Conservation (phyloP, 2,888 invertebrate genomes). For the Himalopsyche tibetana region DNA sequence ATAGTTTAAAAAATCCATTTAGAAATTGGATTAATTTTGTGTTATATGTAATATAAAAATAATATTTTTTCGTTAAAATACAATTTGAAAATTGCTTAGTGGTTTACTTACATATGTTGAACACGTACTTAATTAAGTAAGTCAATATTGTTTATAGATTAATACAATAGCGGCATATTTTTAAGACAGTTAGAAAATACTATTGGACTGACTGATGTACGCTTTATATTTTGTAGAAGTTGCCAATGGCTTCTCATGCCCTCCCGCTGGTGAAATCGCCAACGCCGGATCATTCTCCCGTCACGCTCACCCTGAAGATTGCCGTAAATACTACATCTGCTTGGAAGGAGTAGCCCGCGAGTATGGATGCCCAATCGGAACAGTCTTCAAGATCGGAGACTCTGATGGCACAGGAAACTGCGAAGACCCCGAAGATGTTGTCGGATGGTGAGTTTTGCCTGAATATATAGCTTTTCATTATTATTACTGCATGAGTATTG, state of each 20-base stretch:
- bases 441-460: slow-evolving; percentile 87
- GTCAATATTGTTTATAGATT: no score
- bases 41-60: no score
- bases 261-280: slow-evolving; percentile 88
- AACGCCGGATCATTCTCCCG: slow-evolving; percentile 94
- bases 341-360: slow-evolving; percentile 93
- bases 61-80: no score
- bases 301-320: slow-evolving; percentile 95
- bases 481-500: no score
- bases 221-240: slow-evolving; percentile 81
- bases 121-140: no score
- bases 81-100: no score
- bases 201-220: no score
- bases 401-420: slow-evolving; percentile 94
- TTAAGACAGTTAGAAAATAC: no score
- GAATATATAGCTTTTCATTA: not conserved
- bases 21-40: no score
- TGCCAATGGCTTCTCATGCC: slow-evolving; percentile 92
- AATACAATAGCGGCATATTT: no score
- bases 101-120: no score
- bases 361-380: slow-evolving; percentile 96
- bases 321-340: slow-evolving; percentile 97
- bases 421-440: slow-evolving; percentile 96
- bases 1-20: no score
- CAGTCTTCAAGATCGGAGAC: slow-evolving; percentile 96